These are phyloP conservation scores for Hipposideros armiger DNA, from an alignment of 2,113 vertebrate species.

Conservation along the genomic window DNA sequence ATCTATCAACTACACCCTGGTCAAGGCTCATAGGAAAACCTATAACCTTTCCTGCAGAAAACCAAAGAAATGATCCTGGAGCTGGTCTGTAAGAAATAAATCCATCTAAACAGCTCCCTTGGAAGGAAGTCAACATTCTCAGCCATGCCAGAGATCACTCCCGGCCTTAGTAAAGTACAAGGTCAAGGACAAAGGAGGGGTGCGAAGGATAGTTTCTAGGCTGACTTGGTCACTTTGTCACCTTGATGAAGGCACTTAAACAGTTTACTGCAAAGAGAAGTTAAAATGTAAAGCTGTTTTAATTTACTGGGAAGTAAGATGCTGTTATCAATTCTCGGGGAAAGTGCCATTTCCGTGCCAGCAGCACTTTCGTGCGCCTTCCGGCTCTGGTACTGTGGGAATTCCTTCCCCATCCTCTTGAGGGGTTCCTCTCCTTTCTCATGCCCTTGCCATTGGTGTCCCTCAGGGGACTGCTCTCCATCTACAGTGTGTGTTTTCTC, in stretches of 20 bases:
- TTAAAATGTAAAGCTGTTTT: background rate
- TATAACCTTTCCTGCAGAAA: conserved; percentile 33
- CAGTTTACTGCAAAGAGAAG: background rate
- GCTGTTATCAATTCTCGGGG: fast-evolving
- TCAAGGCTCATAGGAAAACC: conserved; percentile 46
- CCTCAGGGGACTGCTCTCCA: background rate
- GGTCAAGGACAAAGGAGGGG: background rate
- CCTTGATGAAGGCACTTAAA: background rate
- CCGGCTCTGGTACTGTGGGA: background rate
- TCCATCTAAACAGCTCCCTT: fast-evolving
- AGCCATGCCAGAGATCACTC: background rate
- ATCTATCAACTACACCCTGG: background rate
- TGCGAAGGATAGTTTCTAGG: background rate
- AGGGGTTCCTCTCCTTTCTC: background rate
- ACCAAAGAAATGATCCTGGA: background rate
- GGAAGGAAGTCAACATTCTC: background rate
- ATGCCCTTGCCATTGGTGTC: background rate
- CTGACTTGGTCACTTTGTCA: background rate
- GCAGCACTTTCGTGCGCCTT: fast-evolving
- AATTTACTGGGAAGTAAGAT: background rate
- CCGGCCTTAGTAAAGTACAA: background rate
- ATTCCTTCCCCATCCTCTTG: background rate
- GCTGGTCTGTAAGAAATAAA: background rate
- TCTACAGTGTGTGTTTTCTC: background rate
- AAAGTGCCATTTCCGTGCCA: background rate